These are phyloP conservation scores for Bubo scandiacus DNA, from an alignment of 2,113 vertebrate genomes.

Conservation along the genomic window DNA sequence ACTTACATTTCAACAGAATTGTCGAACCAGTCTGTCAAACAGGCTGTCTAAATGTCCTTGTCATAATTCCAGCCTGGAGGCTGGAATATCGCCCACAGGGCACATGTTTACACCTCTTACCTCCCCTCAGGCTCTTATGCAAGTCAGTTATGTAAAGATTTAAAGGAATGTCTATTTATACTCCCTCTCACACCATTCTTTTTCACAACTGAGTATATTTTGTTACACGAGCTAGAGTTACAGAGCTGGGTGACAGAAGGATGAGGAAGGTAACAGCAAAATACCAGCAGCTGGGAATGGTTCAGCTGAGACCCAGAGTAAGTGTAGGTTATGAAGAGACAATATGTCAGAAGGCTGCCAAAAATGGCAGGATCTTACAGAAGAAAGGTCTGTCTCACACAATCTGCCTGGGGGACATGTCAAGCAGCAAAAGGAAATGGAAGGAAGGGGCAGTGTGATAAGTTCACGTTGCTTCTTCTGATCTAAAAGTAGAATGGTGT, in stretches of 20 bases:
- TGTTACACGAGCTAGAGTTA: neutral
- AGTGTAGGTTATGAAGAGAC: neutral
- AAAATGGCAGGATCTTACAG: slow-evolving; percentile 10
- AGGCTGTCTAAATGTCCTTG: slow-evolving; percentile 33
- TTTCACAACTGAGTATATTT: neutral
- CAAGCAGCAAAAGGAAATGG: slow-evolving; percentile 2
- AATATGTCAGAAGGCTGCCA: slow-evolving; percentile 9
- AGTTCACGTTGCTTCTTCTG: neutral
- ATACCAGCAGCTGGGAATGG: neutral
- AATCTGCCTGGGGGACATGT: slow-evolving; percentile 9
- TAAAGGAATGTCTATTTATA: neutral
- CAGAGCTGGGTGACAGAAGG: neutral
- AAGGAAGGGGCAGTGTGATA: slow-evolving; percentile 19
- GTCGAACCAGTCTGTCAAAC: slow-evolving; percentile 17
- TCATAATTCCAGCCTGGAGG: slow-evolving; percentile 27
- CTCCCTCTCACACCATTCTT: neutral
- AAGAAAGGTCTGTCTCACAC: slow-evolving; percentile 13
- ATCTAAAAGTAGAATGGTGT: slow-evolving; percentile 27
- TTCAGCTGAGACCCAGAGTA: neutral
- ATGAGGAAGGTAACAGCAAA: neutral
- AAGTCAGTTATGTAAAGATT: slow-evolving; percentile 19
- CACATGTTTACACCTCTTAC: neutral
- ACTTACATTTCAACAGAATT: neutral
- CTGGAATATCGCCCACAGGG: neutral
- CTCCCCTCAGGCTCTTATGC: neutral